These are phyloP conservation scores for Sminthurinus aureus DNA, from an alignment of 2,888 invertebrate species.

Conservation along the genomic window DNA sequence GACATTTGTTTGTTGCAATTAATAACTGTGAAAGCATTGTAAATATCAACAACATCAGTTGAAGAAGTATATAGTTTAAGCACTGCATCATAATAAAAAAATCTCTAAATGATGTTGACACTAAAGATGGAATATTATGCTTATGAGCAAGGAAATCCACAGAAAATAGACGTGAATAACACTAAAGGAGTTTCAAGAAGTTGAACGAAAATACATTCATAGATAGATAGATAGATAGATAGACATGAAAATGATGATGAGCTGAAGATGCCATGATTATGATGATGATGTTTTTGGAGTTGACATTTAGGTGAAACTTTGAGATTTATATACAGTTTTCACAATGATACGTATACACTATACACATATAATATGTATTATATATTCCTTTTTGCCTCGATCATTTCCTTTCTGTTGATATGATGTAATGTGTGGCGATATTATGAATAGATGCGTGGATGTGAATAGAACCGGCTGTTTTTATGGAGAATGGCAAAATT, in stretches of 20 bases:
- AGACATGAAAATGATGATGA: not conserved
- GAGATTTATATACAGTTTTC: not conserved
- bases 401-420: not conserved
- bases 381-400: not conserved
- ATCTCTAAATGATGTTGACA: not conserved
- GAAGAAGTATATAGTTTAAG: too few species aligned
- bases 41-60: too few species aligned
- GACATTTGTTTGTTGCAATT: too few species aligned
- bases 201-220: too few species aligned
- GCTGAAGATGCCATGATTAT: not conserved
- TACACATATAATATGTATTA: not conserved
- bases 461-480: slow-evolving; percentile 41
- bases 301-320: not conserved
- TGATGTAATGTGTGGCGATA: not conserved
- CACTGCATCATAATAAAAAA: too few species aligned
- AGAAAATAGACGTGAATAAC: not conserved
- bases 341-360: not conserved
- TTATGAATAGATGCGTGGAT: slow-evolving; percentile 10
- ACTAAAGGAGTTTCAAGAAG: not conserved
- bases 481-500: slow-evolving; percentile 36
- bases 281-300: not conserved
- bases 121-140: not conserved
- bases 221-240: not conserved
- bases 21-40: too few species aligned
- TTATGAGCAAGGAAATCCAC: not conserved